Evolutionary conservation across 2,888 invertebrate species (phyloP), one percentile per base, ranked within the genome.

Genomic region (Protophormia terraenovae): DNA sequence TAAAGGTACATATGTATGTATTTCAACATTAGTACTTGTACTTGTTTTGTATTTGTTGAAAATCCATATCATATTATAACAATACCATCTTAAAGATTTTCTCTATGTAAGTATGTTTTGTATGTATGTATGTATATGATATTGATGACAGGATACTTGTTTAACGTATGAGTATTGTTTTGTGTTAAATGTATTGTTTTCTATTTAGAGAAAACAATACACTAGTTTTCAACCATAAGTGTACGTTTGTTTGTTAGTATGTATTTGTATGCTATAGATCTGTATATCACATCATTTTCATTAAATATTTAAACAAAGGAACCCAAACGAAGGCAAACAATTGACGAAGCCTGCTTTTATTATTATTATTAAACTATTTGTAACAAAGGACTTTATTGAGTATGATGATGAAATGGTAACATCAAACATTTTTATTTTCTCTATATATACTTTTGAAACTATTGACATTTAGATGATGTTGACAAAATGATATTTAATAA

Each of bases 1-100:
- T 22, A 14, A 24, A 10, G 7, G 55, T n/a, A n/a, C n/a, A n/a
- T n/a, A n/a, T n/a, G 53, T 50, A 16, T 24, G 32, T 45, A 50
- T 64, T 6, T 19, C 32, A 22, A 47, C 32, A 45, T 12, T 73
- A 32, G 73, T 71, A 69, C 14, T 16, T 29, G 19, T 24, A 3
- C 19, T 72, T 1, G 8, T n/a, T n/a, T 66, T n/a, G n/a, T n/a
- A n/a, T n/a, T n/a, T 76, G 55, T 55, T 55, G 16, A 32, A 53
- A 35, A 66, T 47, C 32, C 5, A 58, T 55, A 71, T 77, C 64
- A 45, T 83, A 58, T 64, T 82, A 71, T 55, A 64, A 60, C 78
- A 60, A 78, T 82, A 69, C 38, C 73, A 78, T 85, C 82, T 69
- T 58, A 64, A 35, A 78, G 69, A 78, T 82, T 55, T 41, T 67